These are phyloP conservation scores for Hirudinaria manillensis DNA, from an alignment of 2,888 invertebrate species.

Conservation along the genomic window DNA sequence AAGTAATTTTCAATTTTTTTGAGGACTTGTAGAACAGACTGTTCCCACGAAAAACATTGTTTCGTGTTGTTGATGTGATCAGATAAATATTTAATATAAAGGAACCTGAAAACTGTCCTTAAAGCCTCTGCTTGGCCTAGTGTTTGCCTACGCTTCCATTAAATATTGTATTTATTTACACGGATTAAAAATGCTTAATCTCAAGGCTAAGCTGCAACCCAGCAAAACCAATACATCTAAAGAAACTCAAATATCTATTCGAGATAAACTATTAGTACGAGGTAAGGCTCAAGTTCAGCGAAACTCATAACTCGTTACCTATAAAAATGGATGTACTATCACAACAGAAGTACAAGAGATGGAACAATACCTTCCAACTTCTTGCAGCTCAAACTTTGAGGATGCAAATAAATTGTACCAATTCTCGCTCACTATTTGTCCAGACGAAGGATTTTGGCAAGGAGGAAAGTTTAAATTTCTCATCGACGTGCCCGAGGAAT, in stretches of 20 bases:
- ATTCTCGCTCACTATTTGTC: slow-evolving; percentile 74
- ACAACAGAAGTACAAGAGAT: slow-evolving; percentile 67
- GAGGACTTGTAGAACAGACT: too few species aligned
- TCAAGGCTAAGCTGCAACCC: slow-evolving; percentile 37
- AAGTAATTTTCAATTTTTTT: too few species aligned
- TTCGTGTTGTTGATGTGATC: too few species aligned
- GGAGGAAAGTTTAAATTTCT: slow-evolving; percentile 80
- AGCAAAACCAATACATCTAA: slow-evolving; percentile 30
- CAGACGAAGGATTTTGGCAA: slow-evolving; percentile 84
- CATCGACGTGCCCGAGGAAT: slow-evolving; percentile 81
- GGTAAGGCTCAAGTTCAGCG: slow-evolving; percentile 59
- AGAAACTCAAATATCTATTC: slow-evolving; percentile 36
- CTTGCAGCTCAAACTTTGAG: slow-evolving; percentile 72
- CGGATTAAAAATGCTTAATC: slow-evolving; percentile 24
- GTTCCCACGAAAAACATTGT: too few species aligned
- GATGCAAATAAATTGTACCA: slow-evolving; percentile 76
- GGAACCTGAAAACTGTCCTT: too few species aligned
- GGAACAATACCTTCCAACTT: slow-evolving; percentile 74
- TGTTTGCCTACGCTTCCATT: too few species aligned
- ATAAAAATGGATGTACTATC: slow-evolving; percentile 5
- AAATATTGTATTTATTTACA: too few species aligned
- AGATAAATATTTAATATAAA: too few species aligned
- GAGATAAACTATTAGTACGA: slow-evolving; percentile 73
- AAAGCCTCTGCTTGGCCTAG: too few species aligned
- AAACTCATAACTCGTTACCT: neutral